A percentile compares a stretch with the other conserved stretches of the same genome.
Evolutionary conservation across 2,113 vertebrate species (phyloP).

Genomic region (Oreamnos americanus): DNA sequence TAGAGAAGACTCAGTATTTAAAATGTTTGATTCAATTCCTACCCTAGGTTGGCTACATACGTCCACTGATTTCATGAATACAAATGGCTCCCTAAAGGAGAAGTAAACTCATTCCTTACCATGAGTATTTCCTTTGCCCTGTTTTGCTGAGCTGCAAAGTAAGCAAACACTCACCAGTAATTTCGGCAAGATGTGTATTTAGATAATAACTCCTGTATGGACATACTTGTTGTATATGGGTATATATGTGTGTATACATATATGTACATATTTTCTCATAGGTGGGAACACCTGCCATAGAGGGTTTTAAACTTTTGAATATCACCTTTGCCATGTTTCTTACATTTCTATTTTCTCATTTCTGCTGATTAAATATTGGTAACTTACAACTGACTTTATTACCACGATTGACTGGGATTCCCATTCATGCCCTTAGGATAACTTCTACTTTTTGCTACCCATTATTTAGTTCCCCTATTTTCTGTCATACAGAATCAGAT

Average conservation of each 20-base stretch:
- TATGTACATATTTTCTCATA: background rate
- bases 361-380: background rate
- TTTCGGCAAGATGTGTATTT: background rate
- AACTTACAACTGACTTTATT: background rate
- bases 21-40: background rate
- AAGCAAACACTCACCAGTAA: background rate
- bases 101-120: background rate
- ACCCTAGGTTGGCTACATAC: background rate
- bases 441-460: background rate
- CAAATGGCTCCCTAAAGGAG: background rate
- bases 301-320: background rate
- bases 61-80: too few species aligned
- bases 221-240: background rate
- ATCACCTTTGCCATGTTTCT: background rate
- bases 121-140: background rate
- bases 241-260: background rate
- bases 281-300: too few species aligned
- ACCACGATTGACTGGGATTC: fast-evolving
- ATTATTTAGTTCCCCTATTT: background rate
- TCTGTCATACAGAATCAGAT: background rate
- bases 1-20: background rate
- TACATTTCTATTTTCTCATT: background rate
- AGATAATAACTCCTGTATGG: background rate
- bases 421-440: background rate
- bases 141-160: background rate